Base-by-base conservation (phyloP, 2,113 vertebrate genomes). In the Cephalopholis sonnerati region DNA sequence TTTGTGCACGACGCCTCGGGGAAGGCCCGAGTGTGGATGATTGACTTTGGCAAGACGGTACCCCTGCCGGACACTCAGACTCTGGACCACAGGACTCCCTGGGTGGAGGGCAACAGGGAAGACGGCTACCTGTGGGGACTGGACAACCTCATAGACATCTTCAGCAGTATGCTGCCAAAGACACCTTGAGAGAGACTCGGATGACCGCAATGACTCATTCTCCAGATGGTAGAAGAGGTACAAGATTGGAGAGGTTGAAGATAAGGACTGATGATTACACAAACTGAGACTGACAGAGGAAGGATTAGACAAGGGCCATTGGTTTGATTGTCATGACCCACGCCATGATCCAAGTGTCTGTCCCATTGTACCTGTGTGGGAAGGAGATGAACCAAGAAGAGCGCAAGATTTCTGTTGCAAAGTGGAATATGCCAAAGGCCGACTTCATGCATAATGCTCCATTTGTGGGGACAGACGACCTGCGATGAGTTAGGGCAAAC, bases 41-140 rank as follows among this genome's bases (percentile, higher is more conserved):
- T 98, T 0, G 97, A 98, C 94, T 98, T 98, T 2, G 97, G 97
- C 77, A 98, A 98, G 92, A 98, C 97, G 0, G 95, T 97, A 3
- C 94, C 94, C 18, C 93, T 98, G 66, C 95, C 93, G 0, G 85
- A 86, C 10, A 87, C 92, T 22, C 94, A 89, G 71, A 96, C 89
- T 0, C 93, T 98, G 79, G 96, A 96, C 89, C 97, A 98, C 93
- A 94, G 97, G 70, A 95, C 95, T 13, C 95, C 96, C 20, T 98
- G 97, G 97, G 65, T 86, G 0, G 97, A 98, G 83, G 97, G 97
- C 57, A 98, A 98, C 94, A 95, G 89, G 0, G 97, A 98, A 82
- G 97, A 98, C 0, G 97, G 97, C 71, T 98, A 98, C 93, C 89
- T 98, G 68, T 97, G 97, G 96, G 97, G 97, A 39, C 90, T 98